phyloP scores from a whole-genome alignment of 2,888 invertebrate genomes.

The Nomada fabriciana region DNA sequence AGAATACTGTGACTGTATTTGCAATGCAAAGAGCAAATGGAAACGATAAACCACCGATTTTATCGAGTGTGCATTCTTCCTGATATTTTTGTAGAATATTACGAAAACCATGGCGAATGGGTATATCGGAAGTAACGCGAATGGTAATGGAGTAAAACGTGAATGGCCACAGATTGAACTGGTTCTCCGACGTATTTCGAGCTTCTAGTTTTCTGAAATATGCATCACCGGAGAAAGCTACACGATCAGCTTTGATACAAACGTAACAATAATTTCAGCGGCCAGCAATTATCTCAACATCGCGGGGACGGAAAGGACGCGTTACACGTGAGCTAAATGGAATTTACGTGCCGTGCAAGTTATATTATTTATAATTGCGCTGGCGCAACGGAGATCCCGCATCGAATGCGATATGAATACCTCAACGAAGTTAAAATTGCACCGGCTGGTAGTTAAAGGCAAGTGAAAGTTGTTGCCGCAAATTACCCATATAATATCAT shows the following conservation, averaged over 20 bases:
- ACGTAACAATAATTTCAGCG: slow-evolving; percentile 32
- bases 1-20: background rate
- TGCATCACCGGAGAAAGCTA: background rate
- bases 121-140: background rate
- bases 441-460: background rate
- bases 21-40: background rate
- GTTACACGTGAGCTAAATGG: slow-evolving; percentile 59
- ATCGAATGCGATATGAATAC: slow-evolving; percentile 51
- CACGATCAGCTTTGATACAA: slow-evolving; percentile 7
- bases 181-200: too few relatives aligned
- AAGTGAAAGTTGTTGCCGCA: slow-evolving; percentile 3
- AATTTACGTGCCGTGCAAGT: slow-evolving; percentile 53
- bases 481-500: background rate
- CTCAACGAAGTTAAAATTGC: slow-evolving; percentile 22
- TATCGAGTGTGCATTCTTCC: slow-evolving; percentile 3
- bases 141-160: background rate
- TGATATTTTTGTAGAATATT: background rate
- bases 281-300: slow-evolving; percentile 55
- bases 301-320: slow-evolving; percentile 63
- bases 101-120: background rate
- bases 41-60: slow-evolving; percentile 11
- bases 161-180: background rate
- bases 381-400: slow-evolving; percentile 29
- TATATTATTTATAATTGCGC: slow-evolving; percentile 64
- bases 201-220: background rate